Percentiles rank a stretch among this genome's conserved stretches.
These are phyloP conservation scores for Scaptodrosophila lebanonensis DNA, from an alignment of 1,140 invertebrate genomes.

Conservation along the genomic window DNA sequence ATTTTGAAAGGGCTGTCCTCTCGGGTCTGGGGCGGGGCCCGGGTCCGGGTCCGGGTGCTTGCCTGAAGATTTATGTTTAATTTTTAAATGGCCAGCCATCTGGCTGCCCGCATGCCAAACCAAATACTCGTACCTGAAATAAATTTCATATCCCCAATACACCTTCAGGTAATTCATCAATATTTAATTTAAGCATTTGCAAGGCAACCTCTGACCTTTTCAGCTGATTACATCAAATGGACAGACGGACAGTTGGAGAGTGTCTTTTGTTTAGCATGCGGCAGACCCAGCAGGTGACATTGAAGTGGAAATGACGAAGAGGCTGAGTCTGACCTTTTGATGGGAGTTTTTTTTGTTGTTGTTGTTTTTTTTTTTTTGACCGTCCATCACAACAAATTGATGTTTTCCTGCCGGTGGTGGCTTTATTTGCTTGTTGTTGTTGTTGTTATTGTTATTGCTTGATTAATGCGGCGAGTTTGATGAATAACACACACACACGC, in stretches of 20 bases:
- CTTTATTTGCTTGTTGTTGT: conserved; percentile 17
- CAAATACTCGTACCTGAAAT: too few species aligned
- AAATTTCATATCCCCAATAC: too few species aligned
- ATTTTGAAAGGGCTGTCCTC: too few species aligned
- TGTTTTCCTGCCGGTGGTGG: too few species aligned
- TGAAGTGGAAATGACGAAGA: too few species aligned
- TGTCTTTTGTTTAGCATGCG: too few species aligned
- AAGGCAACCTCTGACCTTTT: conserved; percentile 47
- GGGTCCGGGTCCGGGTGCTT: too few species aligned
- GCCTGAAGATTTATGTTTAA: conserved; percentile 63
- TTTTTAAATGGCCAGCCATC: conserved; percentile 44
- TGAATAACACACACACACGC: conserved; percentile 38
- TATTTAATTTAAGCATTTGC: conserved; percentile 46
- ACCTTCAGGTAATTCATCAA: conserved; percentile 55
- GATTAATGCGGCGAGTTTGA: conserved; percentile 49
- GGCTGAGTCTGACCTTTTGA: conserved; percentile 14
- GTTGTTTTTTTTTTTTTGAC: too few species aligned
- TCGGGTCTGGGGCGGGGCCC: conserved; percentile 22
- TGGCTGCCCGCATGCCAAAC: background rate
- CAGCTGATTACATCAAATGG: conserved; percentile 26
- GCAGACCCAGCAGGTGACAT: conserved; percentile 28
- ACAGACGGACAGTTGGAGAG: too few species aligned
- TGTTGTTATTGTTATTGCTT: conserved; percentile 30
- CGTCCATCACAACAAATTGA: too few species aligned
- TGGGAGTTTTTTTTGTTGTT: too few species aligned